Conservation (phyloP, 2,797 vertebrate species). For the Notolepis coatsorum region DNA sequence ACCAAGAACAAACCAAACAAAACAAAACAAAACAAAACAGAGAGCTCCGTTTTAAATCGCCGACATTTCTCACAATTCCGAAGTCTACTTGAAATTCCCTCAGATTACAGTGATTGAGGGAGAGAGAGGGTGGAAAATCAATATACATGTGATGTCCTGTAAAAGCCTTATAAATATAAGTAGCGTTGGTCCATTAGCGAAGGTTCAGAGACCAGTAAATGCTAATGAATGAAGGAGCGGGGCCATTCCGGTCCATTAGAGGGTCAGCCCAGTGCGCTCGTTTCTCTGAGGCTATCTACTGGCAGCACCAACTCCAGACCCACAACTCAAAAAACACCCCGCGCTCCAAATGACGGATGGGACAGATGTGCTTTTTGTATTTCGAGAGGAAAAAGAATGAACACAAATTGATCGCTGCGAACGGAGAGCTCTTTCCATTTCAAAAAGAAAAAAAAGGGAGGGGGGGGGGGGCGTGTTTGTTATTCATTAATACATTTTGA, state of each 20-base stretch:
- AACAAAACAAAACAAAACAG: constrained; percentile 11
- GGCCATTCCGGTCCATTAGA: constrained; percentile 87
- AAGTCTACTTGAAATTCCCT: constrained; percentile 68
- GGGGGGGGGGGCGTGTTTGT: constrained; percentile 40
- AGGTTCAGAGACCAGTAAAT: constrained; percentile 83
- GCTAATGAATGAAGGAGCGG: constrained; percentile 83
- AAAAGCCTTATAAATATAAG: constrained; percentile 88
- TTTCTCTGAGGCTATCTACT: constrained; percentile 79
- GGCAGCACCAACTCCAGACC: constrained; percentile 70
- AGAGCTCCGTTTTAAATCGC: constrained; percentile 55
- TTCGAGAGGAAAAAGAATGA: constrained; percentile 59
- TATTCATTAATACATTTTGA: constrained; percentile 63
- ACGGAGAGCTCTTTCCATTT: constrained; percentile 55
- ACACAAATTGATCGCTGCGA: constrained; percentile 69
- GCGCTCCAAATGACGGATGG: constrained; percentile 74
- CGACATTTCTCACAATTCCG: constrained; percentile 60
- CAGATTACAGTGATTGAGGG: constrained; percentile 70
- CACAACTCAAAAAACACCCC: constrained; percentile 78
- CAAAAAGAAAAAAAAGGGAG: constrained; percentile 29
- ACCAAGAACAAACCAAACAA: constrained; percentile 46
- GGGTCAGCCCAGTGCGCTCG: constrained; percentile 74
- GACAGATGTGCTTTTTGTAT: constrained; percentile 73
- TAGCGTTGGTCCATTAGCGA: constrained; percentile 84
- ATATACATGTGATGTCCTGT: constrained; percentile 84
- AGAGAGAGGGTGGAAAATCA: constrained; percentile 64